Evolutionary conservation across 2,888 invertebrate species (phyloP).

Genomic region (Nomada hirtipes): DNA sequence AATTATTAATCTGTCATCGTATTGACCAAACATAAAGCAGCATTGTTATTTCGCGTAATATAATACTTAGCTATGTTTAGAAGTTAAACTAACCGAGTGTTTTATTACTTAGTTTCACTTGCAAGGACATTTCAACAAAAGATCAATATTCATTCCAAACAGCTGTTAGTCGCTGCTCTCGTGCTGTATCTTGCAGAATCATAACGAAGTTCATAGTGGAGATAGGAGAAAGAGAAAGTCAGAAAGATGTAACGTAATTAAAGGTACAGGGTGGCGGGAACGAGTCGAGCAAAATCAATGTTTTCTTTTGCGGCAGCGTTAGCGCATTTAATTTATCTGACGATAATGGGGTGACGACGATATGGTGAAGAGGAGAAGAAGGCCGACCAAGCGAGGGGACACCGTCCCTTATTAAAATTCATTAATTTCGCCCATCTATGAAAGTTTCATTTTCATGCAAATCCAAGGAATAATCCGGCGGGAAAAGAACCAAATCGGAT

Average conservation of each 20-base stretch:
- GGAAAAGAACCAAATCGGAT: conserved; percentile 68
- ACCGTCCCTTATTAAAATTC: conserved; percentile 82
- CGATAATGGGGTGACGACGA: conserved; percentile 69
- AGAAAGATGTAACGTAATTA: conserved; percentile 27
- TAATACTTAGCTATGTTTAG: no score
- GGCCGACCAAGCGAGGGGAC: conserved; percentile 54
- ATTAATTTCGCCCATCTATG: conserved; percentile 82
- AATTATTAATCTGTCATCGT: no score
- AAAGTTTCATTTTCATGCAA: conserved; percentile 83
- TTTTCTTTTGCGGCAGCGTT: conserved; percentile 58
- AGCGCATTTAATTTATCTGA: conserved; percentile 73
- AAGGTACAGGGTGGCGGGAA: conserved; percentile 34
- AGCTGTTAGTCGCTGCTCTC: conserved; percentile 37
- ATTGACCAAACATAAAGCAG: not conserved
- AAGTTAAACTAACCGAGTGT: no score
- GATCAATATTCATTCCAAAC: conserved; percentile 37
- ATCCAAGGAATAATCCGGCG: conserved; percentile 76
- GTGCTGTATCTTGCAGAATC: conserved; percentile 41
- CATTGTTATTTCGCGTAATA: no score
- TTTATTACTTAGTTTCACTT: conserved; percentile 19
- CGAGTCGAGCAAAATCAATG: conserved; percentile 38
- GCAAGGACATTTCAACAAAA: conserved; percentile 3
- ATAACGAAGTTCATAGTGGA: conserved; percentile 40
- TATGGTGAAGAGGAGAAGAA: conserved; percentile 57
- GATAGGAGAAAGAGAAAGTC: not conserved